Percentiles rank a stretch among this genome's conserved stretches.
Evolutionary conservation across 1,140 invertebrate species (phyloP).

Genomic region (Diorhabda carinulata): DNA sequence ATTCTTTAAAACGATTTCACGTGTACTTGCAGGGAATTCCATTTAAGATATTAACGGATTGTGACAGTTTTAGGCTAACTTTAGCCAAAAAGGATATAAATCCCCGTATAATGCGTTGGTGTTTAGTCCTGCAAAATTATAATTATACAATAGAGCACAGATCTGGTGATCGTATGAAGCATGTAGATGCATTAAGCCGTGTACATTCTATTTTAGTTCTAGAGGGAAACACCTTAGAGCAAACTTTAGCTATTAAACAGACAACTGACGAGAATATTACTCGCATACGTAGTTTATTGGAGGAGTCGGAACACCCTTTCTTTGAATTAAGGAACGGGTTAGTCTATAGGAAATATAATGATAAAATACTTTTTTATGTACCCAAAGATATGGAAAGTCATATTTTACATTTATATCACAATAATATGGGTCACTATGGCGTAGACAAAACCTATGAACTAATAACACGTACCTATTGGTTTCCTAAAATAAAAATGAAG

Average conservation of each 20-base stretch:
- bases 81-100: constrained; percentile 33
- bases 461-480: constrained; percentile 30
- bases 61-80: constrained; percentile 33
- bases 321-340: not conserved
- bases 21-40: constrained; percentile 22
- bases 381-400: not conserved
- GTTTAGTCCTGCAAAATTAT: constrained; percentile 27
- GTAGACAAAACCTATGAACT: constrained; percentile 2
- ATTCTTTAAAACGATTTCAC: constrained; percentile 40
- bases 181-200: not conserved
- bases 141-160: not conserved
- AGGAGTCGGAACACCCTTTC: constrained; percentile 25
- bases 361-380: constrained; percentile 15
- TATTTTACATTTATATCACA: not conserved
- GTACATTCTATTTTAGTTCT: not conserved
- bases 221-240: constrained; percentile 22
- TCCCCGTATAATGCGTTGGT: constrained; percentile 32
- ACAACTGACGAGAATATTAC: constrained; percentile 26
- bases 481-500: constrained; percentile 38
- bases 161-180: not conserved
- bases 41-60: constrained; percentile 45
- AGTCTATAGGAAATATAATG: constrained; percentile 10
- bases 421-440: not conserved
- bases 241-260: constrained; percentile 33
- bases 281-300: constrained; percentile 35